These are phyloP conservation scores for Gymnoscopelus microlampas DNA, from an alignment of 2,797 vertebrate species.

Conservation along the genomic window DNA sequence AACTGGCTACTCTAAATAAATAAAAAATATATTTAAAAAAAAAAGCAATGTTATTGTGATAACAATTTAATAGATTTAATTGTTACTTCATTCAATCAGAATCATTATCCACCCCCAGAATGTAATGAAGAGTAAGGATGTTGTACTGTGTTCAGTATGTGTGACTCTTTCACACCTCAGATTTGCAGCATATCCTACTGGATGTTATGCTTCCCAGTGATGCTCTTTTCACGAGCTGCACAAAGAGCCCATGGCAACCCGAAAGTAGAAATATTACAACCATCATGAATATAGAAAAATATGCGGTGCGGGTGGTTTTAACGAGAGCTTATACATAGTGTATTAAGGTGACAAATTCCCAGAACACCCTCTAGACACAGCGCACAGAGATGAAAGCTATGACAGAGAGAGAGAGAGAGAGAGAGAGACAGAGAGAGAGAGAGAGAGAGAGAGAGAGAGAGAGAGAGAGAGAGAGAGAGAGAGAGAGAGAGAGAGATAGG, in stretches of 20 bases:
- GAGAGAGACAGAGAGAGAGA: conserved; percentile 15
- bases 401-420: conserved; percentile 28
- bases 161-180: conserved; percentile 41
- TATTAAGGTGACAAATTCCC: conserved; percentile 73
- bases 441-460: conserved; percentile 9
- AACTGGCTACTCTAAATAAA: too few species aligned
- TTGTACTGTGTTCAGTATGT: too few species aligned
- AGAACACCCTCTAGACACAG: conserved; percentile 63
- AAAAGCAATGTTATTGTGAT: too few species aligned
- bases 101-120: too few species aligned
- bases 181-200: conserved; percentile 45
- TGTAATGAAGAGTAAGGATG: too few species aligned
- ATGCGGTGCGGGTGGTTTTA: conserved; percentile 66
- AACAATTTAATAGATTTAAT: too few species aligned
- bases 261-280: conserved; percentile 67
- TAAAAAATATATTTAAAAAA: too few species aligned
- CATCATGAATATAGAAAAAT: conserved; percentile 67
- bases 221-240: conserved; percentile 58
- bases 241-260: conserved; percentile 55
- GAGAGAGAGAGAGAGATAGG: not conserved
- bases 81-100: too few species aligned
- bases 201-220: conserved; percentile 63
- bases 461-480: conserved; percentile 4
- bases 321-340: conserved; percentile 68
- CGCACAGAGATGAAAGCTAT: conserved; percentile 51